These are phyloP conservation scores for Eledone cirrhosa DNA, from an alignment of 2,888 invertebrate genomes.

Conservation along the genomic window DNA sequence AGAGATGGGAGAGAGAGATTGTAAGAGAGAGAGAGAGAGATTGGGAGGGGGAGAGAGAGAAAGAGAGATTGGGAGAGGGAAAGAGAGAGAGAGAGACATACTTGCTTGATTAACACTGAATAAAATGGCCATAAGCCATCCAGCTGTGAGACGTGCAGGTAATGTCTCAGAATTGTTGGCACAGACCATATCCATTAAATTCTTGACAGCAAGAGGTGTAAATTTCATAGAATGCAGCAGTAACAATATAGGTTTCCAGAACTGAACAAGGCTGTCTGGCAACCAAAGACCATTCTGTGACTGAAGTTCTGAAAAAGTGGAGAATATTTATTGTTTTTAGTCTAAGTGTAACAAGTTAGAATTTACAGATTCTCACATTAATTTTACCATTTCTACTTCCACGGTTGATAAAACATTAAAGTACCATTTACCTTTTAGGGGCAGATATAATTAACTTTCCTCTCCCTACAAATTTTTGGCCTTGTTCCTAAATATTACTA, in stretches of 20 bases:
- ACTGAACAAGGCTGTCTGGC: neutral
- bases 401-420: too few relatives aligned
- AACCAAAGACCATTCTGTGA: neutral
- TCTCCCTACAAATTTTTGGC: too few relatives aligned
- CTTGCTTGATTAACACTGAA: conserved; percentile 14
- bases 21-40: too few relatives aligned
- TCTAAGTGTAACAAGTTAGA: too few relatives aligned
- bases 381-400: too few relatives aligned
- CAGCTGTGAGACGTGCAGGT: neutral
- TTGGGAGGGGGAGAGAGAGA: too few relatives aligned
- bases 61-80: neutral
- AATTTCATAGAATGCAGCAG: conserved; percentile 5
- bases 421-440: too few relatives aligned
- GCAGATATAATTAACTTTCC: too few relatives aligned
- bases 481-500: too few relatives aligned
- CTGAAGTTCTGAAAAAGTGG: neutral
- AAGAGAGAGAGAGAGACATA: neutral
- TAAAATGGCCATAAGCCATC: conserved; percentile 14
- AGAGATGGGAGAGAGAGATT: too few relatives aligned
- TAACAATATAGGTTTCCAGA: conserved; percentile 1
- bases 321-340: too few relatives aligned
- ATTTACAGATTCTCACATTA: too few relatives aligned
- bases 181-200: neutral
- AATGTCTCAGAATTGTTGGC: neutral
- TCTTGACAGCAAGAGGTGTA: neutral